These are phyloP conservation scores for Ctenomys sociabilis DNA, from an alignment of 2,113 vertebrate genomes.

Conservation along the genomic window DNA sequence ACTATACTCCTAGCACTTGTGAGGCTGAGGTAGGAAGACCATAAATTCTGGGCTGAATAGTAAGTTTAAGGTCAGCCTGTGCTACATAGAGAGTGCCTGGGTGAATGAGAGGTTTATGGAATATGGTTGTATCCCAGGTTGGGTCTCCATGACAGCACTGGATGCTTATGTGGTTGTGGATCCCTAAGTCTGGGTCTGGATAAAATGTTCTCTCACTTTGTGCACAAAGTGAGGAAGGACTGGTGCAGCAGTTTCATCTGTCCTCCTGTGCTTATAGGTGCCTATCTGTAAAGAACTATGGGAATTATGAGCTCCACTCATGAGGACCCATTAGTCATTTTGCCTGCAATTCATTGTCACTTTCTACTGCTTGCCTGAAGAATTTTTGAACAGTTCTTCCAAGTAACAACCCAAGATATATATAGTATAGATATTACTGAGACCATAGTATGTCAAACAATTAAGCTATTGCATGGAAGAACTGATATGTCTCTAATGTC, in stretches of 20 bases:
- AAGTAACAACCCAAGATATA: conserved; percentile 11
- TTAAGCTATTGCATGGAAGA: neutral
- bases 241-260: neutral
- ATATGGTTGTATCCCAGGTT: neutral
- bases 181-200: neutral
- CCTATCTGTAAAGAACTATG: neutral
- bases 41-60: neutral
- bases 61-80: too few relatives aligned
- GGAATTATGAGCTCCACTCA: neutral
- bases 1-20: neutral
- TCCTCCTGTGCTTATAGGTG: neutral
- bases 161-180: neutral
- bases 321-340: neutral
- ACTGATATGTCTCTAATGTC: neutral
- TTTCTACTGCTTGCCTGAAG: neutral
- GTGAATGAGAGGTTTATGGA: neutral
- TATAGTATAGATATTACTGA: neutral
- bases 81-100: too few relatives aligned
- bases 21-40: neutral
- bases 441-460: neutral
- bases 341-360: neutral
- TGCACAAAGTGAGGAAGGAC: neutral
- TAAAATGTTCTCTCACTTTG: neutral
- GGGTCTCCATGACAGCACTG: neutral
- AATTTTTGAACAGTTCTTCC: conserved; percentile 28